A percentile compares a stretch with the other conserved stretches of the same genome.
Evolutionary conservation across 2,113 vertebrate genomes (phyloP).

Genomic region (Hippocampus guttulatus): DNA sequence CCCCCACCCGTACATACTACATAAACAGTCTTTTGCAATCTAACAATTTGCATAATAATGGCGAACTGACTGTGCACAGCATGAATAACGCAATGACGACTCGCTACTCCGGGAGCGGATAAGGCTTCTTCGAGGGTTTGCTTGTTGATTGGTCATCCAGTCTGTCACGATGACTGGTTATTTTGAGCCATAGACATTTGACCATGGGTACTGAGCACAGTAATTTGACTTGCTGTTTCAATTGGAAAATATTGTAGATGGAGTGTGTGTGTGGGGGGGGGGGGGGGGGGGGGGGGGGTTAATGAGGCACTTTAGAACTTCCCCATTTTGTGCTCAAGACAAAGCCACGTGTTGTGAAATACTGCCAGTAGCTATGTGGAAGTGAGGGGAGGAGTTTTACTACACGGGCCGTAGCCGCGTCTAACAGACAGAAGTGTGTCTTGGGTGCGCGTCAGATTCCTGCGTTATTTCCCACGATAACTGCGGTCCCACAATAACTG

Average conservation of each 20-base stretch:
- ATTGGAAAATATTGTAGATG: neutral
- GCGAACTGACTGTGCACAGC: constrained; percentile 44
- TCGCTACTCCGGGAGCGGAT: constrained; percentile 47
- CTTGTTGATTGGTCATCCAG: neutral
- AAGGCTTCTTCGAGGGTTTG: constrained; percentile 41
- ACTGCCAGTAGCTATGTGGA: no score
- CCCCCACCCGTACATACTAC: neutral
- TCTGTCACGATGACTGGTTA: neutral
- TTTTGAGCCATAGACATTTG: neutral
- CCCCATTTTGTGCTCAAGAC: no score
- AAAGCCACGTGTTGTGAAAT: no score
- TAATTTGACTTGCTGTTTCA: neutral
- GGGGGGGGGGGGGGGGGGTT: no score
- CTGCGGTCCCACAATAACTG: no score
- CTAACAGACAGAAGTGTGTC: no score
- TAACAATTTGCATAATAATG: constrained; percentile 78
- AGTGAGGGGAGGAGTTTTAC: no score
- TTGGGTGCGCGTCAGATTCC: no score
- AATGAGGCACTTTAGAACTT: no score
- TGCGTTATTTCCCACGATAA: no score
- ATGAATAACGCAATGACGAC: constrained; percentile 60
- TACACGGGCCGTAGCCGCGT: no score
- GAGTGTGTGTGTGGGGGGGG: neutral
- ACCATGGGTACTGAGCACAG: neutral
- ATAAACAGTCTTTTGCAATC: constrained; percentile 45